A percentile compares a stretch with the other conserved stretches of the same genome.
Evolutionary conservation across 2,113 vertebrate species (phyloP).

Genomic region (Ctenomys sociabilis): DNA sequence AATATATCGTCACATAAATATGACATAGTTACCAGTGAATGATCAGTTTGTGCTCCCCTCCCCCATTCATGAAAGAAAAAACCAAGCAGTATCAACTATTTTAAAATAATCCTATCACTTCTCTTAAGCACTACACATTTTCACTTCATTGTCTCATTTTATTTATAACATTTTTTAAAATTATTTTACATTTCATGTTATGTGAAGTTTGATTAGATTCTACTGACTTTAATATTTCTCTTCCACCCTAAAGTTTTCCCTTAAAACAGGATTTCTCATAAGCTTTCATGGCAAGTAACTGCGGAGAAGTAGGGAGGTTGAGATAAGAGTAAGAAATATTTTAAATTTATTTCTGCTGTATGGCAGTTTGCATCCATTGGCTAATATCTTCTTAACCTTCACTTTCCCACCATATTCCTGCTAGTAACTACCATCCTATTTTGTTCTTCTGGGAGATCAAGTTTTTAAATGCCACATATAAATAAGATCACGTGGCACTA

Average conservation of each 20-base stretch:
- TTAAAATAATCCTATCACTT: not conserved
- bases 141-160: not conserved
- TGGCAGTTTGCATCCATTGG: not conserved
- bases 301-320: not conserved
- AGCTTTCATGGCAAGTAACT: not conserved
- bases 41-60: not conserved
- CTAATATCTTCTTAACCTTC: accelerated
- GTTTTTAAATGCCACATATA: not conserved
- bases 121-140: not conserved
- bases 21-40: not conserved
- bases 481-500: not conserved
- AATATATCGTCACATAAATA: not conserved
- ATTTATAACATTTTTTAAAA: not conserved
- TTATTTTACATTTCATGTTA: not conserved
- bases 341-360: not conserved
- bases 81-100: not conserved
- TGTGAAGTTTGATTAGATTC: not conserved
- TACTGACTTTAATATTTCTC: not conserved
- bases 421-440: not conserved
- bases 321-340: not conserved
- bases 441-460: not conserved
- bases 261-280: not conserved
- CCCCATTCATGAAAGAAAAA: not conserved
- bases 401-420: accelerated
- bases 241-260: not conserved